These are phyloP conservation scores for Dryas iulia DNA, from an alignment of 1,140 invertebrate genomes.

Conservation along the genomic window DNA sequence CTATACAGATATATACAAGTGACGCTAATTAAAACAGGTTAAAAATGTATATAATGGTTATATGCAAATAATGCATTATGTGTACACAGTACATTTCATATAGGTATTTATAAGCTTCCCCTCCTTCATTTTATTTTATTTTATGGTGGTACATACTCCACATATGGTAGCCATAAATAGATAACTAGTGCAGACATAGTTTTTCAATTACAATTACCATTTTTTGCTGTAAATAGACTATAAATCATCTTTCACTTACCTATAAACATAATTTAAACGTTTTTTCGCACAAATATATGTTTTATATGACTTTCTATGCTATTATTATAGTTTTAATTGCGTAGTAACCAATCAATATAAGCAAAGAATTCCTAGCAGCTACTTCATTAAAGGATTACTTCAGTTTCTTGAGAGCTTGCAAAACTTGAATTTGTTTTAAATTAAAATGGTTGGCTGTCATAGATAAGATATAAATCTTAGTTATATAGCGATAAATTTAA, in stretches of 20 bases:
- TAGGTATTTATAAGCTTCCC: too few relatives aligned
- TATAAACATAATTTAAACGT: conserved; percentile 6
- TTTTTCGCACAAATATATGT: background rate
- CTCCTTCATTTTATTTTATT: too few relatives aligned
- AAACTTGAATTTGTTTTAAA: background rate
- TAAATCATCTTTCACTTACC: conserved; percentile 11
- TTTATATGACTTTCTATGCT: background rate
- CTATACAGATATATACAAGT: too few relatives aligned
- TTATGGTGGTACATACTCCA: too few relatives aligned
- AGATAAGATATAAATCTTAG: background rate
- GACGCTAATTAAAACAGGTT: too few relatives aligned
- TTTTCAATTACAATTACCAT: background rate
- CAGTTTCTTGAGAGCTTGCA: background rate
- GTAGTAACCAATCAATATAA: background rate
- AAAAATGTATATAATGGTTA: too few relatives aligned
- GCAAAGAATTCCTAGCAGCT: background rate
- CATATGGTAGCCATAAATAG: background rate
- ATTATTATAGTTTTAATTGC: background rate
- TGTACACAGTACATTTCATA: too few relatives aligned
- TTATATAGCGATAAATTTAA: background rate
- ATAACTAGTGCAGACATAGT: background rate
- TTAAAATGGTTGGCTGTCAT: background rate
- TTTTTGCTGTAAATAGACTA: background rate
- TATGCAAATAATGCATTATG: too few relatives aligned
- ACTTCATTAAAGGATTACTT: background rate